Evolutionary conservation across 2,113 vertebrate genomes (phyloP), one percentile per base, ranked within the genome.

Genomic region (Lamprologus callipterus): DNA sequence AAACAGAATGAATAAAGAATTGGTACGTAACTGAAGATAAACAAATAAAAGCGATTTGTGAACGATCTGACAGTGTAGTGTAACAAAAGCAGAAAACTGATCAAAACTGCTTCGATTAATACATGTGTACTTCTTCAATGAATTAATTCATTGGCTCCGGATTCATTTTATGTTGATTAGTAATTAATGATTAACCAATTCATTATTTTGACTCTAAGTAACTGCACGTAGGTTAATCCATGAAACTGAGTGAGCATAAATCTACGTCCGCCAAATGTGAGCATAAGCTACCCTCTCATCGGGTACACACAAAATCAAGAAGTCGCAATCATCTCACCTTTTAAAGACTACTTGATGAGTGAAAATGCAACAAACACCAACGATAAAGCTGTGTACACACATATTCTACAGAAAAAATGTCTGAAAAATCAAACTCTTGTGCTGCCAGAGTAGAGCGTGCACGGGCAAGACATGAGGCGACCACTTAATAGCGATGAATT

Each of bases 181-280:
- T 60, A 4, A 19, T 65, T 8, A 31, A 13, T n/a, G 0, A 81
- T 19, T 42, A 11, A 13, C 9, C 9, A 57, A 45, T 31, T 63
- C 12, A 31, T 16, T 49, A 8, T 51, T 49, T 49, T 16, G 8
- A 19, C 57, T 65, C 26, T 0, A 33, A 28, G 5, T 47, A 70
- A 14, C 21, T 5, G 2, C 53, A 42, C 2, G 9, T 40, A 42
- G 23, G 21, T 73, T 73, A 73, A 73, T 26, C 21, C 23, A 0
- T 0, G 0, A 45, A 73, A 47, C 31, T 33, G 31, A 75, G 42
- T 49, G 10, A 47, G 7, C 42, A 75, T 28, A 19, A 12, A 49
- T 75, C 42, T 31, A 3, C 73, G 0, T 19, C 45, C 2, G 7
- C 26, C 3, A 0, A 47, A 75, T 19, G 42, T 47, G 16, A 42